These are phyloP conservation scores for Rhinopomastus cyanomelas DNA, from an alignment of 2,113 vertebrate species.

Conservation along the genomic window DNA sequence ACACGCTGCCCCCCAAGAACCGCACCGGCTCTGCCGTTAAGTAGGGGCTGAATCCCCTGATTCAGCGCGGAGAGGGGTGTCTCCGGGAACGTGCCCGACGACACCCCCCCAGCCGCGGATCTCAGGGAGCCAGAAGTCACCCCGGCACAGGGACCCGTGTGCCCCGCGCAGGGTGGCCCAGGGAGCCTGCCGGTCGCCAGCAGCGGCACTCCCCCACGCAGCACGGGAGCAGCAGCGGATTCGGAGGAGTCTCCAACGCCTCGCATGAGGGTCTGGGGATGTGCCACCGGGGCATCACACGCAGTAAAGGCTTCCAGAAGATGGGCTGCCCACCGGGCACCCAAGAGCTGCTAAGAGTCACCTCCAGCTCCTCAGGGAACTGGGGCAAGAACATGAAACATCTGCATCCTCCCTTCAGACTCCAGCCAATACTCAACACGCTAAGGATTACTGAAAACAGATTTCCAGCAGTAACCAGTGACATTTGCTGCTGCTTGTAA, in stretches of 20 bases:
- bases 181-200: not conserved
- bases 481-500: not conserved
- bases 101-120: not conserved
- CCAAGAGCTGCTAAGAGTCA: not conserved
- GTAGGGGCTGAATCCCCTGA: too few species aligned
- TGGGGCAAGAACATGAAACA: not conserved
- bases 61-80: too few species aligned
- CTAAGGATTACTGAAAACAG: not conserved
- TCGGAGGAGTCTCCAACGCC: accelerated
- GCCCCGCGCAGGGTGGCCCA: not conserved
- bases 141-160: accelerated
- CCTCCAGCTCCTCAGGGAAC: not conserved
- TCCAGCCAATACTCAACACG: not conserved
- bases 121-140: too few species aligned
- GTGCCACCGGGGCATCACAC: not conserved
- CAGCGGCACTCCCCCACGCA: too few species aligned
- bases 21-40: too few species aligned
- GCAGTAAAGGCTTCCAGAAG: not conserved
- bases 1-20: too few species aligned
- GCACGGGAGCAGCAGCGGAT: accelerated
- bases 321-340: not conserved
- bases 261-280: accelerated
- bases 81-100: too few species aligned
- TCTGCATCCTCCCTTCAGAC: not conserved
- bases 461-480: not conserved